phyloP scores from a whole-genome alignment of 2,113 vertebrate genomes.

The Elaphurus davidianus region DNA sequence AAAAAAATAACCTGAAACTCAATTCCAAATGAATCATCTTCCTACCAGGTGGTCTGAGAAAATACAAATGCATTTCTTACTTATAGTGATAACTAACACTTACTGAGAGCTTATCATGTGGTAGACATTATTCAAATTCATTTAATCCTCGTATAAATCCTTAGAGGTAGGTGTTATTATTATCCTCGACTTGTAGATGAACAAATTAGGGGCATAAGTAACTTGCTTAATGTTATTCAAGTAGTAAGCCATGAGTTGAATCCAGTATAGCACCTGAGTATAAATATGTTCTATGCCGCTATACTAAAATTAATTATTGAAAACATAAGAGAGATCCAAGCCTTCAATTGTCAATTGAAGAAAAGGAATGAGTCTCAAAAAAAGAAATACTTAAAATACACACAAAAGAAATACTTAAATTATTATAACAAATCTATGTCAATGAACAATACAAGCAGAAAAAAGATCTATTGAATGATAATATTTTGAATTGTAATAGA shows the following conservation, averaged over 20 bases:
- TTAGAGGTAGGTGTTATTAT: neutral
- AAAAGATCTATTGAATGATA: neutral
- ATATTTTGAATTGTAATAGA: neutral
- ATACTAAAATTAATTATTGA: neutral
- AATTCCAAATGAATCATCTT: neutral
- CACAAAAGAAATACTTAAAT: neutral
- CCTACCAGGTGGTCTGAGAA: neutral
- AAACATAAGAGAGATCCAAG: neutral
- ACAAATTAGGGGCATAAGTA: neutral
- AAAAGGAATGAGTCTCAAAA: neutral
- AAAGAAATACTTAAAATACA: neutral
- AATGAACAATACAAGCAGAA: neutral
- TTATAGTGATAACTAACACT: neutral
- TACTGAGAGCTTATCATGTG: neutral
- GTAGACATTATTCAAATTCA: neutral
- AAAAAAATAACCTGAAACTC: neutral
- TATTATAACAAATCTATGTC: neutral
- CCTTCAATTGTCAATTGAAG: neutral
- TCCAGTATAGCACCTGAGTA: neutral
- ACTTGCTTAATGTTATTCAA: neutral
- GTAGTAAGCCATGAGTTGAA: neutral
- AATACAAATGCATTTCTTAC: neutral
- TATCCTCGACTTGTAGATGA: neutral
- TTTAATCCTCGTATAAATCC: neutral
- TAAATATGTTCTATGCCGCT: neutral